These are phyloP conservation scores for Podotricha telesiphe DNA, from an alignment of 2,888 invertebrate species.

Conservation along the genomic window DNA sequence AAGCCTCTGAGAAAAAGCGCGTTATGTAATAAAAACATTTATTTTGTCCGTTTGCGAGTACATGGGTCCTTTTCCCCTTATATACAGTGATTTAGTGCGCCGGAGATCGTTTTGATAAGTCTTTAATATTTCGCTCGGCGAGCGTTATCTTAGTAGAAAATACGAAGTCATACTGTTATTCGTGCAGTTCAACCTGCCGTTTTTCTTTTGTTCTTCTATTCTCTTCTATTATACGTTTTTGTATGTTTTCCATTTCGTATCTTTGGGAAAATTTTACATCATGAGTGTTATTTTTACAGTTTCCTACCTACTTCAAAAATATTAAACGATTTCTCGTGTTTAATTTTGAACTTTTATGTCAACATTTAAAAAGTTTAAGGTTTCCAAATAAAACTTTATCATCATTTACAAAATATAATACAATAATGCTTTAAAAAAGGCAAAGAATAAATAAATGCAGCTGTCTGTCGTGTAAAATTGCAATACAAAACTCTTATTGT, in stretches of 20 bases:
- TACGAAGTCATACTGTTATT: conserved; percentile 66
- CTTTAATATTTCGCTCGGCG: conserved; percentile 78
- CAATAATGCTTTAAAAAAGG: neutral
- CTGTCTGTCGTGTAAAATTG: conserved; percentile 45
- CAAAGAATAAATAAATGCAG: conserved; percentile 50
- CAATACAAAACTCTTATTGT: conserved; percentile 39
- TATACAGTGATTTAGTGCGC: conserved; percentile 81
- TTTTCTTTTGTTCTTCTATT: conserved; percentile 54
- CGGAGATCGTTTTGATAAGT: conserved; percentile 82
- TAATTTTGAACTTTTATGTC: neutral
- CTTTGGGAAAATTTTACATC: conserved; percentile 2
- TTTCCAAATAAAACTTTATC: neutral
- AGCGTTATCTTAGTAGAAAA: conserved; percentile 80
- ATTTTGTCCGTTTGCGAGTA: conserved; percentile 82
- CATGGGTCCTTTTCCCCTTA: conserved; percentile 80
- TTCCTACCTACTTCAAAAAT: neutral
- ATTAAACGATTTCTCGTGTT: neutral
- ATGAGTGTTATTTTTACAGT: neutral
- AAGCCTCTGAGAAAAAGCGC: conserved; percentile 79
- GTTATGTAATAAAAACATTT: conserved; percentile 84
- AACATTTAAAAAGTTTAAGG: neutral
- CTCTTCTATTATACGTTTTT: conserved; percentile 48
- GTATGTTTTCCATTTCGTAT: conserved; percentile 18
- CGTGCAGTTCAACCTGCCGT: conserved; percentile 55
- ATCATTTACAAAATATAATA: neutral